phyloP scores from a whole-genome alignment of 2,797 vertebrate genomes.

The Gymnoscopelus braueri region DNA sequence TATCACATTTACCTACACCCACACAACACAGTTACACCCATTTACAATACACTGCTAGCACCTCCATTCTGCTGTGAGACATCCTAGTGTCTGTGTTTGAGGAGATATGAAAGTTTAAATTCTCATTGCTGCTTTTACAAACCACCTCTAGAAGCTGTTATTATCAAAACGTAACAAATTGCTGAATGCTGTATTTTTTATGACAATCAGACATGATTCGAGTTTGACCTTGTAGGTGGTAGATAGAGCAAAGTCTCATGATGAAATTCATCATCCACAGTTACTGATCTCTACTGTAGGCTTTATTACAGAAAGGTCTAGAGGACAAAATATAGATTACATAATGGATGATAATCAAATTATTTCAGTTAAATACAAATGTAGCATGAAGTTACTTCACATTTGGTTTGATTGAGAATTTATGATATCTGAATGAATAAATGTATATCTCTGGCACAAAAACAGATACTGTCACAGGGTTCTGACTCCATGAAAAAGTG shows the following conservation, averaged over 20 bases:
- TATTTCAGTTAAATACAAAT: conserved; percentile 25
- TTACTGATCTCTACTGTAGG: background rate
- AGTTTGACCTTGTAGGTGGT: conserved; percentile 7
- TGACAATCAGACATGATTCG: conserved; percentile 58
- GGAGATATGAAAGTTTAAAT: background rate
- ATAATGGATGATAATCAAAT: conserved; percentile 1
- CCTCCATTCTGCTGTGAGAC: too few relatives aligned
- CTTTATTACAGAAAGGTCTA: background rate
- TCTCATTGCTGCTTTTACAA: background rate
- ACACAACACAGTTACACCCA: too few relatives aligned
- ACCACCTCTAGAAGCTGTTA: conserved; percentile 11
- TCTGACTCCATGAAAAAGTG: background rate
- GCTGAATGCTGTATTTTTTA: conserved; percentile 27
- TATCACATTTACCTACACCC: too few relatives aligned
- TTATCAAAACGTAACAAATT: conserved; percentile 3
- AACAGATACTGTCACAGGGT: background rate
- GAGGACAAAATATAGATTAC: background rate
- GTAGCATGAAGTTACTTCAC: conserved; percentile 39
- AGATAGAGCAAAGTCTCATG: background rate
- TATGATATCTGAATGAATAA: conserved; percentile 1
- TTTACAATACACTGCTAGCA: too few relatives aligned
- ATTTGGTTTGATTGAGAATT: conserved; percentile 21
- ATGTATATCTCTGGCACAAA: conserved; percentile 6
- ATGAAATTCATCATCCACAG: background rate
- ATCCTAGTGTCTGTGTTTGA: background rate